Evolutionary conservation across 2,113 vertebrate species (phyloP).

Genomic region (Perca fluviatilis): DNA sequence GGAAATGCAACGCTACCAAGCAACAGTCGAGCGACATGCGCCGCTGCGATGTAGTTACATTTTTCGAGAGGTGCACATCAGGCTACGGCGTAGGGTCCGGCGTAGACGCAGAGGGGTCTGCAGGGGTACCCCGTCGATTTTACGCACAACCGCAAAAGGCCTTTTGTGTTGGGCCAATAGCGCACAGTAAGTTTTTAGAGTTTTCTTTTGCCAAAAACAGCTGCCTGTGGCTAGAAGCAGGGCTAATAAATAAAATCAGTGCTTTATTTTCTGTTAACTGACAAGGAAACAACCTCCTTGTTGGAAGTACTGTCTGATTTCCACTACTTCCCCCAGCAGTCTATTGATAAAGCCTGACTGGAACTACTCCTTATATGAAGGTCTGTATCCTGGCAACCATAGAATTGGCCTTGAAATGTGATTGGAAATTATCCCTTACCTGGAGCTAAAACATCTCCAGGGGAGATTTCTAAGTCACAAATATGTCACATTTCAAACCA

Average conservation of each 20-base stretch:
- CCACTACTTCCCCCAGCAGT: slow-evolving; percentile 33
- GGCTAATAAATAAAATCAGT: background rate
- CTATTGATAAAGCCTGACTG: slow-evolving; percentile 40
- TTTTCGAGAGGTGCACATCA: no score
- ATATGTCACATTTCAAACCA: slow-evolving; percentile 58
- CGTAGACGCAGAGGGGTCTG: no score
- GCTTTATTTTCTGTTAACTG: background rate
- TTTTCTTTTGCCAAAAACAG: background rate
- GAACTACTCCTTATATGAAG: slow-evolving; percentile 43
- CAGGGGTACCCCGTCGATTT: no score
- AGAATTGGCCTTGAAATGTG: slow-evolving; percentile 49
- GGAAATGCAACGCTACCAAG: no score
- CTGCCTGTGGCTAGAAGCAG: background rate
- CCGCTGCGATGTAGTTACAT: no score
- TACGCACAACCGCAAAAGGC: no score
- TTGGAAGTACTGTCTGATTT: slow-evolving; percentile 18
- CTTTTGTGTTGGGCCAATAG: background rate
- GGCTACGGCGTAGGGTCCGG: no score
- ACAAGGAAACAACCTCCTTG: background rate
- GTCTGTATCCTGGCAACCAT: slow-evolving; percentile 69
- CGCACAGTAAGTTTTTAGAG: background rate
- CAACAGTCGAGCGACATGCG: no score
- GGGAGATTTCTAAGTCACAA: slow-evolving; percentile 59
- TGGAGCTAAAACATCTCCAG: slow-evolving; percentile 52
- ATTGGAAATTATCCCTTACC: slow-evolving; percentile 56